Percentiles rank a stretch among this genome's conserved stretches.
Conservation (phyloP, 2,888 invertebrate genomes). For the Neuroscelio doddi region DNA sequence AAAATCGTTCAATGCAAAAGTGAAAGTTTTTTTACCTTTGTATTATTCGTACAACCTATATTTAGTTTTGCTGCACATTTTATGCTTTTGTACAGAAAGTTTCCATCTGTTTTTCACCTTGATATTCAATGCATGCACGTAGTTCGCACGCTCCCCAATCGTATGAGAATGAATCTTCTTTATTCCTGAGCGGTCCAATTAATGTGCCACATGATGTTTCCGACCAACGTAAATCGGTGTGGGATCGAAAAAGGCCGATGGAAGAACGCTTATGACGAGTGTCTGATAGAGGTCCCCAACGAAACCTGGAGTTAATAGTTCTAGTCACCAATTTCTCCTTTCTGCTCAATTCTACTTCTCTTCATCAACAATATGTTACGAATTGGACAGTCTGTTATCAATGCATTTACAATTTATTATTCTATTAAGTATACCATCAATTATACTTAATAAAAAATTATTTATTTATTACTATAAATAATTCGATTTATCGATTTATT, state of each 20-base stretch:
- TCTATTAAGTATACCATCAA: too few relatives aligned
- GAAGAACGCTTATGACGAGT: constrained; percentile 30
- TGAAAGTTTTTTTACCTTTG: constrained; percentile 26
- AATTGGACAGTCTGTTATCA: constrained; percentile 4
- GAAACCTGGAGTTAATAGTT: constrained; percentile 61
- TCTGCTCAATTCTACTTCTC: constrained; percentile 14
- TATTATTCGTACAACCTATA: constrained; percentile 18
- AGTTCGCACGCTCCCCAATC: constrained; percentile 50
- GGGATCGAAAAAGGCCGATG: constrained; percentile 32
- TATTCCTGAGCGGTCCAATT: constrained; percentile 64
- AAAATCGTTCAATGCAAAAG: too few relatives aligned
- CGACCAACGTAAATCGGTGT: constrained; percentile 62
- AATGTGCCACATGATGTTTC: constrained; percentile 70
- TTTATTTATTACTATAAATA: too few relatives aligned
- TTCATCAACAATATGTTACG: constrained; percentile 30
- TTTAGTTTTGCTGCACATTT: constrained; percentile 22
- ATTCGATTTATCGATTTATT: too few relatives aligned
- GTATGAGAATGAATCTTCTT: constrained; percentile 60
- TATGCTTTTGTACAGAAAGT: constrained; percentile 22
- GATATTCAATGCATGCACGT: constrained; percentile 19
- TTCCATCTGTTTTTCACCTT: constrained; percentile 22
- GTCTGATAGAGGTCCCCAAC: constrained; percentile 48
- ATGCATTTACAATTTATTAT: constrained; percentile 7
- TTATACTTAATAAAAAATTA: too few relatives aligned
- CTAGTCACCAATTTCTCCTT: constrained; percentile 23